Evolutionary conservation across 2,113 vertebrate genomes (phyloP).

Genomic region (Leptosomus discolor): DNA sequence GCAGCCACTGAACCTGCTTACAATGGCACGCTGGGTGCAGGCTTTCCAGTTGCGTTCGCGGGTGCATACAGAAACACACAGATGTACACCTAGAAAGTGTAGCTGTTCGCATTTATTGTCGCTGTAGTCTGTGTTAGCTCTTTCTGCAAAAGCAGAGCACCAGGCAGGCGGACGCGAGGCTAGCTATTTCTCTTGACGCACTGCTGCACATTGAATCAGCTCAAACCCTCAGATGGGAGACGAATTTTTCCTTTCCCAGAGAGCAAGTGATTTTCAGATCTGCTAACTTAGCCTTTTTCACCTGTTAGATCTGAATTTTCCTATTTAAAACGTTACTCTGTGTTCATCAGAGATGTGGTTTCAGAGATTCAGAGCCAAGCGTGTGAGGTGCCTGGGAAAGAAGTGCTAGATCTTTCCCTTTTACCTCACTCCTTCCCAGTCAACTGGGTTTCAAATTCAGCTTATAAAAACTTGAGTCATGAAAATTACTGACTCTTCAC

Average conservation of each 20-base stretch:
- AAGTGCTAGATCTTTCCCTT: neutral
- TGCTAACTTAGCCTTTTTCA: neutral
- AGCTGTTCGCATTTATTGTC: accelerated
- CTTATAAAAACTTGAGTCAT: constrained; percentile 1
- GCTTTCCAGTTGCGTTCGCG: accelerated
- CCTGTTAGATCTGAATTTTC: neutral
- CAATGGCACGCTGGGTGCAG: neutral
- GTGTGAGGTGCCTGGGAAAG: neutral
- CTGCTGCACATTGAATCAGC: neutral
- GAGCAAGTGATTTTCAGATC: neutral
- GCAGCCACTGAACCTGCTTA: neutral
- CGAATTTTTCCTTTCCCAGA: neutral
- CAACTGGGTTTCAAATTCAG: neutral
- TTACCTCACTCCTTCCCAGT: neutral
- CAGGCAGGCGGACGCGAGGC: neutral
- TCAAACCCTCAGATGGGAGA: accelerated
- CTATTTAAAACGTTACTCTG: neutral
- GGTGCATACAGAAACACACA: accelerated
- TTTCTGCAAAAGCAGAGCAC: neutral
- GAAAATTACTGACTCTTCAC: neutral
- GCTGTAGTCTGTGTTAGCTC: neutral
- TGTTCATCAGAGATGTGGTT: neutral
- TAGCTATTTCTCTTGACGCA: neutral
- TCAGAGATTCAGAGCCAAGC: neutral
- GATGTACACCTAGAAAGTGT: neutral